These are phyloP conservation scores for Butorides virescens DNA, from an alignment of 2,113 vertebrate genomes.

Conservation along the genomic window DNA sequence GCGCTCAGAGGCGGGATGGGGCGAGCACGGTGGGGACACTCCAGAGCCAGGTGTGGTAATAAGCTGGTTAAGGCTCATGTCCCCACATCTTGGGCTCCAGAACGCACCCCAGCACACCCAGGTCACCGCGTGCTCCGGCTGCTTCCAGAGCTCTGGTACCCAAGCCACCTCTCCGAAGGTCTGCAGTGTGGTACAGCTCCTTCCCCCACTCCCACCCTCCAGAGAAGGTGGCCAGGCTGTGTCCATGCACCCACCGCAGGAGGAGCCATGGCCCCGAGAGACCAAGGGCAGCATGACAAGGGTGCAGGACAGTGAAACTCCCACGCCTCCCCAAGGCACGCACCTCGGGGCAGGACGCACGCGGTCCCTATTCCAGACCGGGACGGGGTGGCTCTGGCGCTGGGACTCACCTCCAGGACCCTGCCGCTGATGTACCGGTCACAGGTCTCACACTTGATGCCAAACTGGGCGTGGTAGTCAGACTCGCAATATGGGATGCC, in stretches of 20 bases:
- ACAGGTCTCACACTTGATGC: constrained; percentile 96
- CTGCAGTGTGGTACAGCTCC: background rate
- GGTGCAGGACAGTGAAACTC: background rate
- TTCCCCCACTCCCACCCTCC: background rate
- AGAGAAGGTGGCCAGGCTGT: background rate
- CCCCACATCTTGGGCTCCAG: background rate
- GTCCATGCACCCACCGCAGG: background rate
- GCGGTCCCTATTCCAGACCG: fast-evolving
- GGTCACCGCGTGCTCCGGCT: fast-evolving
- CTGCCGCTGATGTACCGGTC: constrained; percentile 96
- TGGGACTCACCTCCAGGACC: constrained; percentile 90
- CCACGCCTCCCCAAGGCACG: fast-evolving
- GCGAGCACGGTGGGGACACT: background rate
- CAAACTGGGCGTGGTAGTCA: constrained; percentile 96
- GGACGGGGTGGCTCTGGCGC: fast-evolving
- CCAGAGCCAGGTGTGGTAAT: background rate
- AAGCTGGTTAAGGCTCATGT: background rate
- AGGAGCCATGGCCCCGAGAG: fast-evolving
- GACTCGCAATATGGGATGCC: constrained; percentile 94
- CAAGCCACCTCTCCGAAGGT: background rate
- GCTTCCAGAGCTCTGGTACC: background rate
- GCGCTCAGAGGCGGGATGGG: background rate
- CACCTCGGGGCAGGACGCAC: fast-evolving
- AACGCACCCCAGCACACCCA: fast-evolving
- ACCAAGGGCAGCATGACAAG: too few relatives aligned